Evolutionary conservation across 2,888 invertebrate species (phyloP).

Genomic region (Caenorhabditis angaria): DNA sequence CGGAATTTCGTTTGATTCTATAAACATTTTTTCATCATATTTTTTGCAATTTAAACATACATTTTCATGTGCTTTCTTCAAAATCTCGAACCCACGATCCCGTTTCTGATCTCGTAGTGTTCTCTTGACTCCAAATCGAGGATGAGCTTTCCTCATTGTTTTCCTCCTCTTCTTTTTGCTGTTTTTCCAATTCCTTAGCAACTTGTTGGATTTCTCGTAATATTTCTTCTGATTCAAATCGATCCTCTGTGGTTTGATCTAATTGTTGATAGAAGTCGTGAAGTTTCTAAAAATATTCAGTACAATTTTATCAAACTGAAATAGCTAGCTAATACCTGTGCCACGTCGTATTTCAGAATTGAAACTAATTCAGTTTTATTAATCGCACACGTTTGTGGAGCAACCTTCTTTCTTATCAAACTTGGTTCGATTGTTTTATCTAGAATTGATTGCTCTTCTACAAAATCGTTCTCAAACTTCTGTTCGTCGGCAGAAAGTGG

Average conservation of each 20-base stretch:
- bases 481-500: slow-evolving; percentile 8
- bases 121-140: slow-evolving; percentile 5
- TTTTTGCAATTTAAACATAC: background rate
- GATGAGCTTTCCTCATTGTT: slow-evolving; percentile 2
- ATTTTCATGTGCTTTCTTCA: slow-evolving; percentile 19
- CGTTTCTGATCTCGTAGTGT: slow-evolving; percentile 14
- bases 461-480: slow-evolving; percentile 54
- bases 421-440: slow-evolving; percentile 46
- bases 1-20: slow-evolving; percentile 13
- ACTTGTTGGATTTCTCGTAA: slow-evolving; percentile 30
- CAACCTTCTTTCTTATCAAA: slow-evolving; percentile 47
- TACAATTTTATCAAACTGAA: background rate
- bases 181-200: slow-evolving; percentile 20
- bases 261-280: slow-evolving; percentile 33
- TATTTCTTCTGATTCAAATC: slow-evolving; percentile 22
- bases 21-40: background rate
- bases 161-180: slow-evolving; percentile 18
- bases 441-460: slow-evolving; percentile 23
- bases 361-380: slow-evolving; percentile 50
- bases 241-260: slow-evolving; percentile 27
- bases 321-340: slow-evolving; percentile 31
- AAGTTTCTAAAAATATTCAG: slow-evolving; percentile 21
- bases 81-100: slow-evolving; percentile 13
- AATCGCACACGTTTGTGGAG: slow-evolving; percentile 58
- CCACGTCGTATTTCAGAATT: slow-evolving; percentile 50